These are phyloP conservation scores for Oreochromis tanganicae DNA, from an alignment of 2,113 vertebrate genomes.

Conservation along the genomic window DNA sequence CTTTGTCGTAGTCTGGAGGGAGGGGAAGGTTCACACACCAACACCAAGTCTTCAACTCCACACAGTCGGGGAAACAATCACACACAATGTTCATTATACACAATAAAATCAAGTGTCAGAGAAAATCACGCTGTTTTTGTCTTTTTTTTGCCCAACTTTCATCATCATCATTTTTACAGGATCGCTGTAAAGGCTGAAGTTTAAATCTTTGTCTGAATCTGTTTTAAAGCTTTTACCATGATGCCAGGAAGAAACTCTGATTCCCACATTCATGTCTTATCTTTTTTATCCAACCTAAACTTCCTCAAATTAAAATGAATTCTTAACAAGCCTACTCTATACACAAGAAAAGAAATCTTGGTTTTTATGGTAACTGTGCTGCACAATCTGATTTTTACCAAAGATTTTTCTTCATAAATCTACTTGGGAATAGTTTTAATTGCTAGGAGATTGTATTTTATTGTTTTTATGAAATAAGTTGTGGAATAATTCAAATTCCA, in stretches of 20 bases:
- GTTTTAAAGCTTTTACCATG: background rate
- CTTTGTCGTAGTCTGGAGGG: background rate
- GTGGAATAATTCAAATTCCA: background rate
- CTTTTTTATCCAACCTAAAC: background rate
- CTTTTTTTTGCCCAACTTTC: background rate
- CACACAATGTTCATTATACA: background rate
- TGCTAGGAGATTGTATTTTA: rapidly evolving
- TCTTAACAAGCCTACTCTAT: background rate
- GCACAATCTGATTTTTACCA: background rate
- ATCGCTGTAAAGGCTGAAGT: background rate
- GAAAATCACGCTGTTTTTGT: background rate
- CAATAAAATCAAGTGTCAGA: conserved; percentile 53
- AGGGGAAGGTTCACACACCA: conserved; percentile 11
- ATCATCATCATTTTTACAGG: background rate
- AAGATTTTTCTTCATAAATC: background rate
- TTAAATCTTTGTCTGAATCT: background rate
- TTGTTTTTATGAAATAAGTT: background rate
- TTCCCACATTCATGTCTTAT: background rate
- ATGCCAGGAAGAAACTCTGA: background rate
- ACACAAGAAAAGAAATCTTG: background rate
- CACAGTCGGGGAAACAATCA: background rate
- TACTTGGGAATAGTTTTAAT: background rate
- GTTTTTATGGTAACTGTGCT: background rate
- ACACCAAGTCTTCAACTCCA: conserved; percentile 22
- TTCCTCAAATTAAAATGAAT: rapidly evolving